Percentiles rank a stretch among this genome's conserved stretches.
These are phyloP conservation scores for Lasioglossum albipes DNA, from an alignment of 1,140 invertebrate species.

Conservation along the genomic window DNA sequence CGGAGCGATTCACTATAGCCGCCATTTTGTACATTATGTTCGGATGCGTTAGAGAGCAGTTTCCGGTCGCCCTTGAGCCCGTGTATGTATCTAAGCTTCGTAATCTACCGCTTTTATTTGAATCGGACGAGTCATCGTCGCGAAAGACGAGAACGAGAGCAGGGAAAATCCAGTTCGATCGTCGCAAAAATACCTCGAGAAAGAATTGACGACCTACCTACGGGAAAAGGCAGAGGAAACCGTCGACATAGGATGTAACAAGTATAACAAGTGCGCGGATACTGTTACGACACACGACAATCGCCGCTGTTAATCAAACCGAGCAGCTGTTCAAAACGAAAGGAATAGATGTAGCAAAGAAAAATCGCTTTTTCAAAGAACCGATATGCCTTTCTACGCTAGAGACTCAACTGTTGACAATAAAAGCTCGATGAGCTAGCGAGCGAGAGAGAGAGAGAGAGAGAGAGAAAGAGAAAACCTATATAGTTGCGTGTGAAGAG, in stretches of 20 bases:
- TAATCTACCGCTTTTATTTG: conserved; percentile 10
- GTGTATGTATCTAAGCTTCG: background rate
- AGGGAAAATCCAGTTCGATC: background rate
- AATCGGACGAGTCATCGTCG: background rate
- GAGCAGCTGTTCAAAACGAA: conserved; percentile 40
- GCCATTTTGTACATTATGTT: background rate
- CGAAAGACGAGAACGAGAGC: too few relatives aligned
- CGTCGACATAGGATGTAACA: conserved; percentile 11
- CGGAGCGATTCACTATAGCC: background rate
- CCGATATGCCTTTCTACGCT: conserved; percentile 46
- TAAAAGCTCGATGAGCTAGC: conserved; percentile 37
- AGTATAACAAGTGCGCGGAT: conserved; percentile 8
- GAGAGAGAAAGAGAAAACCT: background rate
- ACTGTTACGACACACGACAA: conserved; percentile 31
- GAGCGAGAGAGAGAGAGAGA: background rate
- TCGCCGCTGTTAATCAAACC: conserved; percentile 45
- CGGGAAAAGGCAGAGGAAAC: background rate
- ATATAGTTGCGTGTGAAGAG: conserved; percentile 6
- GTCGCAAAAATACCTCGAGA: conserved; percentile 31
- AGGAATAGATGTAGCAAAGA: background rate
- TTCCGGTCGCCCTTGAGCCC: background rate
- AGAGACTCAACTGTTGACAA: conserved; percentile 49
- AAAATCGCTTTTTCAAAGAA: conserved; percentile 11
- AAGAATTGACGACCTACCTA: background rate
- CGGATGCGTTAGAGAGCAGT: background rate